phyloP scores from a whole-genome alignment of 2,113 vertebrate genomes.

The Grus americana region DNA sequence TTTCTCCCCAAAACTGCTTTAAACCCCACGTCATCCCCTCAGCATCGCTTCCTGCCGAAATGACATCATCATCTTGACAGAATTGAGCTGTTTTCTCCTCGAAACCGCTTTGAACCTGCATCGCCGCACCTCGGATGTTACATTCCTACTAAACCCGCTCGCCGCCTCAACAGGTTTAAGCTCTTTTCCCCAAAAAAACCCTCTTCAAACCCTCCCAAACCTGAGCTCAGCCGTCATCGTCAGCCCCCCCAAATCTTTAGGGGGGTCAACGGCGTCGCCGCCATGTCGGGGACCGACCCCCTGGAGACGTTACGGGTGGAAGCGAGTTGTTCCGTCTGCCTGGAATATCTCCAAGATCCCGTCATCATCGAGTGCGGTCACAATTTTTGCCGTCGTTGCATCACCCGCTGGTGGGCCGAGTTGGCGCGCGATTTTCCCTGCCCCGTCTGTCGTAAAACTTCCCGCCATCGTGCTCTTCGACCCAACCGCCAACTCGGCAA shows the following conservation, averaged over 20 bases:
- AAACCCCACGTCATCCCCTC: neutral
- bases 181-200: no score
- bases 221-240: neutral
- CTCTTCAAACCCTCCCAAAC: neutral
- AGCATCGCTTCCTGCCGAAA: neutral
- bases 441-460: neutral
- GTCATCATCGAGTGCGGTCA: neutral
- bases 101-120: no score
- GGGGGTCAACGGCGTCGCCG: no score
- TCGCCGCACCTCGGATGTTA: no score
- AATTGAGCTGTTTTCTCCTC: neutral
- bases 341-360: neutral
- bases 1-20: neutral
- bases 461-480: neutral
- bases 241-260: no score
- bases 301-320: neutral
- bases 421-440: neutral
- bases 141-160: no score
- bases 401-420: neutral
- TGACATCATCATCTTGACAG: neutral
- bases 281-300: neutral
- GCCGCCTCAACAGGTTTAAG: no score
- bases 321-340: neutral
- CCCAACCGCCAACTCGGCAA: neutral
- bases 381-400: neutral